Percentiles rank a stretch among this genome's conserved stretches.
Evolutionary conservation across 2,113 vertebrate species (phyloP).

Genomic region (Hippocampus guttulatus): DNA sequence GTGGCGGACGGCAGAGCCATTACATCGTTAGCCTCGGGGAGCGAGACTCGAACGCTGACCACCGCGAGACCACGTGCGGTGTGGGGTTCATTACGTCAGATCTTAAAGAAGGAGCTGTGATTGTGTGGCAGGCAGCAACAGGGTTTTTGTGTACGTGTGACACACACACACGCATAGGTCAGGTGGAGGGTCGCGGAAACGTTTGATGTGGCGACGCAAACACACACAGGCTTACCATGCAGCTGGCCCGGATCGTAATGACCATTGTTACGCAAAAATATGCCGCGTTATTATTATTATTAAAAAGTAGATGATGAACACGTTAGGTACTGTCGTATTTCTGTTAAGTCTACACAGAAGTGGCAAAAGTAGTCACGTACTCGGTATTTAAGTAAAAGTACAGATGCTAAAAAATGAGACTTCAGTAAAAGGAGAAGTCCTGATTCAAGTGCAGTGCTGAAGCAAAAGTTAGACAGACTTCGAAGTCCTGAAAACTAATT

Average conservation of each 20-base stretch:
- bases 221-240: constrained; percentile 17
- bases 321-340: background rate
- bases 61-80: constrained; percentile 23
- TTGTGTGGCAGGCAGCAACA: constrained; percentile 30
- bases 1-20: constrained; percentile 27
- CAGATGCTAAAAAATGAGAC: background rate
- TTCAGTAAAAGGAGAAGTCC: background rate
- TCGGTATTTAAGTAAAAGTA: background rate
- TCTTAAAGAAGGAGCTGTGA: constrained; percentile 27
- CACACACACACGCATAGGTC: constrained; percentile 4
- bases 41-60: constrained; percentile 34
- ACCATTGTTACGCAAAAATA: constrained; percentile 27
- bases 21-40: constrained; percentile 50
- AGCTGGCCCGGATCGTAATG: constrained; percentile 12
- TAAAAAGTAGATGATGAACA: background rate
- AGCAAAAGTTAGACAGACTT: background rate
- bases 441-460: background rate
- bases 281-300: background rate
- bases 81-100: constrained; percentile 57
- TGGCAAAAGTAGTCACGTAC: background rate
- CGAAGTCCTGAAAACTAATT: too few species aligned
- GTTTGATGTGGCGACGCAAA: constrained; percentile 50
- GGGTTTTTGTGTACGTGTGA: constrained; percentile 9
- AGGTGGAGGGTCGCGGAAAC: constrained; percentile 19
- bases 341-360: background rate